These are phyloP conservation scores for Heliangelus exortis DNA, from an alignment of 2,797 vertebrate genomes.

Conservation along the genomic window DNA sequence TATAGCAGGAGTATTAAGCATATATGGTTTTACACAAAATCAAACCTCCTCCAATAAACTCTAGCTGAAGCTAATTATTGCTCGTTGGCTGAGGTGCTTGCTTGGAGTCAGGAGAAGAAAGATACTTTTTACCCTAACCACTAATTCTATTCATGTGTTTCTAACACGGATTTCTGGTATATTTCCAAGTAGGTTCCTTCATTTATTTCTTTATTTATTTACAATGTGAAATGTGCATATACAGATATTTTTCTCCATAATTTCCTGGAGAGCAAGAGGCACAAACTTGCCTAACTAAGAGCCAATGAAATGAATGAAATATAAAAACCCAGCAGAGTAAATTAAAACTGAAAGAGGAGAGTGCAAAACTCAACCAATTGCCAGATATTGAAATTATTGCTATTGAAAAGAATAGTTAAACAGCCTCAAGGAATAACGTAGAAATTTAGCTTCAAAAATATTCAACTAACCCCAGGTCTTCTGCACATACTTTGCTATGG, in stretches of 20 bases:
- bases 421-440: background rate
- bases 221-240: background rate
- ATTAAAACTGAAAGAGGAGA: background rate
- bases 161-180: conserved; percentile 8
- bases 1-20: background rate
- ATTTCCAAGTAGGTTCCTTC: conserved; percentile 44
- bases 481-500: background rate
- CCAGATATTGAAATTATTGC: background rate
- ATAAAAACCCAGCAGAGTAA: background rate
- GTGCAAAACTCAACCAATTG: background rate
- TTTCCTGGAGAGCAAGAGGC: background rate
- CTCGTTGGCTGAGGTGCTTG: background rate
- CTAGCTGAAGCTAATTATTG: background rate
- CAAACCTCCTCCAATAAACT: background rate
- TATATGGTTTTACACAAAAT: background rate
- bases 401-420: conserved; percentile 1
- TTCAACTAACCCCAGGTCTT: background rate
- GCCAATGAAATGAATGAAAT: background rate
- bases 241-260: conserved; percentile 7
- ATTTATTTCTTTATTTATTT: conserved; percentile 60
- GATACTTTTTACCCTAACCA: background rate
- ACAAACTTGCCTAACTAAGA: background rate
- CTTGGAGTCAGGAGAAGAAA: background rate
- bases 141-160: conserved; percentile 1
- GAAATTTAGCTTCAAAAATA: conserved; percentile 7